These are phyloP conservation scores for Actinernus sp. DNA, from an alignment of 92 coral and sea anemone genomes.

Conservation along the genomic window DNA sequence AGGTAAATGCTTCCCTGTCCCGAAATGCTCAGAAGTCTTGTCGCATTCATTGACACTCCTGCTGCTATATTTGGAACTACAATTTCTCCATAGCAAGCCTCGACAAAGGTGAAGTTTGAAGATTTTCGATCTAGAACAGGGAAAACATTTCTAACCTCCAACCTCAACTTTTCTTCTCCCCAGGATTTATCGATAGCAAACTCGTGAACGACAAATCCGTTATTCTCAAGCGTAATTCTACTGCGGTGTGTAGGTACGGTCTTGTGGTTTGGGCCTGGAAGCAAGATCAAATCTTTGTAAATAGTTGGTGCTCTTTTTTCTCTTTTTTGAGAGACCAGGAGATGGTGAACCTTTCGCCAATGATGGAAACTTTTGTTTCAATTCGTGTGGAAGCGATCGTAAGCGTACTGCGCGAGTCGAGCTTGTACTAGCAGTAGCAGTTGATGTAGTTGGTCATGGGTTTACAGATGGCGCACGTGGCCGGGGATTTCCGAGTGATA, in stretches of 20 bases:
- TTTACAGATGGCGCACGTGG: too few species aligned
- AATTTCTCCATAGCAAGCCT: slow-evolving; percentile 60
- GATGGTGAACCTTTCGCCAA: too few species aligned
- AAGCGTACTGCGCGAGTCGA: too few species aligned
- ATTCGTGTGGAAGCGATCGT: too few species aligned
- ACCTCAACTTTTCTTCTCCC: slow-evolving; percentile 34
- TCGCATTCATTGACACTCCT: not conserved
- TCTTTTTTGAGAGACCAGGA: too few species aligned
- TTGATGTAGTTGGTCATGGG: too few species aligned
- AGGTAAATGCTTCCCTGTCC: not conserved
- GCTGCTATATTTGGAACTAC: too few species aligned
- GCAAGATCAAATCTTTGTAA: slow-evolving; percentile 38
- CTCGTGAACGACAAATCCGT: slow-evolving; percentile 40
- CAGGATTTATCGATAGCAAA: slow-evolving; percentile 41
- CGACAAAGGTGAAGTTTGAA: slow-evolving; percentile 24
- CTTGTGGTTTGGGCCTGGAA: slow-evolving; percentile 36
- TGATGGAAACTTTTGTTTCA: too few species aligned
- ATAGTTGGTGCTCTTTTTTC: slow-evolving; percentile 22
- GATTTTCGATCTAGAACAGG: slow-evolving; percentile 14
- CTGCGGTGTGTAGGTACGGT: slow-evolving; percentile 50
- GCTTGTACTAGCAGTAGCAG: too few species aligned
- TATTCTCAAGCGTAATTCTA: slow-evolving; percentile 25
- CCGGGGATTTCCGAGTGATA: too few species aligned
- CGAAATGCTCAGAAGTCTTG: not conserved
- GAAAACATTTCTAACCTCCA: slow-evolving; percentile 18